phyloP scores from a whole-genome alignment of 35 echinoderm and acorn worm species.

The Anneissia japonica region DNA sequence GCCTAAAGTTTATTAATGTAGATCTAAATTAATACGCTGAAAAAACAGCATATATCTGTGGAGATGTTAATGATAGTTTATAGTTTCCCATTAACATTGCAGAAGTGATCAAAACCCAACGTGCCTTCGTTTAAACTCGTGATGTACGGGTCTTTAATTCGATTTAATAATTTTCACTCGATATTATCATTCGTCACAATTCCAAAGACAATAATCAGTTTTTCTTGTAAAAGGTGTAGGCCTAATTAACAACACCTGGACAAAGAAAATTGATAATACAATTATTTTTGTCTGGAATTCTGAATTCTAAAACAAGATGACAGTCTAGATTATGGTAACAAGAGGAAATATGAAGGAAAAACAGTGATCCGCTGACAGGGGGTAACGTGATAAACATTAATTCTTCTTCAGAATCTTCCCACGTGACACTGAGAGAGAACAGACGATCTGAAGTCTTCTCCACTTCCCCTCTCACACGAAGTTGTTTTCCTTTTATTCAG shows the following conservation, averaged over 20 bases:
- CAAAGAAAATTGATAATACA: neutral
- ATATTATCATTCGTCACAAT: neutral
- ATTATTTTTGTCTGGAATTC: neutral
- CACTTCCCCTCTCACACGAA: neutral
- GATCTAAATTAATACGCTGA: too few relatives aligned
- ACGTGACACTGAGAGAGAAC: neutral
- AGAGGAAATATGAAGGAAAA: neutral
- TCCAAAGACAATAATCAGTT: neutral
- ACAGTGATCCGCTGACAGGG: neutral
- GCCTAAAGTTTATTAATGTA: too few relatives aligned
- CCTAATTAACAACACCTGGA: neutral
- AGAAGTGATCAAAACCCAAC: too few relatives aligned
- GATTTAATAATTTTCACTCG: neutral
- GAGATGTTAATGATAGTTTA: too few relatives aligned
- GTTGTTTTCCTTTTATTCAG: neutral
- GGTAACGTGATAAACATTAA: neutral
- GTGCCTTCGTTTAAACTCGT: too few relatives aligned
- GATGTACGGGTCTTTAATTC: too few relatives aligned
- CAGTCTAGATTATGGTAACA: neutral
- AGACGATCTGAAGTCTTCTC: neutral
- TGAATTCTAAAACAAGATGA: neutral
- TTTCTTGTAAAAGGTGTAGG: slow-evolving; percentile 1
- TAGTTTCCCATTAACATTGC: too few relatives aligned
- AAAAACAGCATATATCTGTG: too few relatives aligned
- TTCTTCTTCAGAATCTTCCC: neutral